These are phyloP conservation scores for Lindbergichthys nudifrons DNA, from an alignment of 2,797 vertebrate species.

Conservation along the genomic window DNA sequence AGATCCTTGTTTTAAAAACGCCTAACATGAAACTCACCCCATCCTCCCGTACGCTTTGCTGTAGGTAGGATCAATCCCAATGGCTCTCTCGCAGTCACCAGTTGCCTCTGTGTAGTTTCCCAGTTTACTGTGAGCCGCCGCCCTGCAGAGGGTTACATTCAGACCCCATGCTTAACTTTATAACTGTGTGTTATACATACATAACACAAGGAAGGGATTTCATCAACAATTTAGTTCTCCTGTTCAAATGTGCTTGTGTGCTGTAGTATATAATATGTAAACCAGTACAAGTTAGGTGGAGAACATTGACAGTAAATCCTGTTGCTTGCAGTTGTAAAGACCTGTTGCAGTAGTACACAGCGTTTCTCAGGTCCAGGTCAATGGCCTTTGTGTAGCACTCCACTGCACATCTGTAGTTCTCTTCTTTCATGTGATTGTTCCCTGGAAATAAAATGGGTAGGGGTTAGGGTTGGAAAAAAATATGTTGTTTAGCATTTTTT, in stretches of 20 bases:
- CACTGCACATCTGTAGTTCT: constrained; percentile 93
- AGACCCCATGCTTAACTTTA: not conserved
- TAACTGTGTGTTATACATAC: not conserved
- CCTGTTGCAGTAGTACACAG: constrained; percentile 99
- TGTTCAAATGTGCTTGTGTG: not conserved
- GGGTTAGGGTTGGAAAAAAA: not conserved
- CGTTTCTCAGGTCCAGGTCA: constrained; percentile 94
- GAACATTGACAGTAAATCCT: not conserved
- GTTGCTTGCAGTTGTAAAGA: constrained; percentile 25
- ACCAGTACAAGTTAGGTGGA: not conserved
- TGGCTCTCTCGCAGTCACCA: constrained; percentile 94
- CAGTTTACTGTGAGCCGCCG: constrained; percentile 96
- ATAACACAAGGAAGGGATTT: not conserved
- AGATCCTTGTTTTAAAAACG: not conserved
- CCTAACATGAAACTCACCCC: constrained; percentile 87
- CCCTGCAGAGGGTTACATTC: constrained; percentile 78
- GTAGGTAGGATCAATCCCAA: constrained; percentile 94
- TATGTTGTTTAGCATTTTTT: not conserved
- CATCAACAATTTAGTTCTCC: not conserved
- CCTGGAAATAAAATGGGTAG: constrained; percentile 78
- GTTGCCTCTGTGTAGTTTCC: constrained; percentile 93
- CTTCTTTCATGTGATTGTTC: constrained; percentile 99
- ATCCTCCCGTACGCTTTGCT: constrained; percentile 98
- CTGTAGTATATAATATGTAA: not conserved
- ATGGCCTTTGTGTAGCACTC: constrained; percentile 96